Conservation (phyloP, 1,140 invertebrate species). For the Euwallacea similis region DNA sequence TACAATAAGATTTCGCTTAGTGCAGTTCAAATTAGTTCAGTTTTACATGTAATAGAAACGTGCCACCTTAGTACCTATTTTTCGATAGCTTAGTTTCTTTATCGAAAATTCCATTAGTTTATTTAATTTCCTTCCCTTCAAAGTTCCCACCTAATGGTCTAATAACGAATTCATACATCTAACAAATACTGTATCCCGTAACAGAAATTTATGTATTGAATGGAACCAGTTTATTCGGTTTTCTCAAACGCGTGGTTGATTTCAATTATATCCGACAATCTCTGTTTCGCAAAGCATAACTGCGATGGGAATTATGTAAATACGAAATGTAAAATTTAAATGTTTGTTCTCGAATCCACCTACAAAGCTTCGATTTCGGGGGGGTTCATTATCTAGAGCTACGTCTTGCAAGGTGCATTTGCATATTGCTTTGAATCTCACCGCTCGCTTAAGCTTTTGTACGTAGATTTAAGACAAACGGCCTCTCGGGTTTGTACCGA, state of each 20-base stretch:
- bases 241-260: slow-evolving; percentile 9
- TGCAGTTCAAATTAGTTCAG: too few relatives aligned
- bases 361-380: slow-evolving; percentile 24
- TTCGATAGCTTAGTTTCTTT: too few relatives aligned
- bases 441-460: slow-evolving; percentile 26
- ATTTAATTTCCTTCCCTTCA: too few relatives aligned
- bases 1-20: too few relatives aligned
- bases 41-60: too few relatives aligned
- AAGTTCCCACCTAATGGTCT: too few relatives aligned
- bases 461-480: slow-evolving; percentile 12
- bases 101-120: too few relatives aligned
- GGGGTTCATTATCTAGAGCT: slow-evolving; percentile 21
- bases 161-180: too few relatives aligned
- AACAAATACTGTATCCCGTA: too few relatives aligned
- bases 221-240: background rate
- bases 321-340: slow-evolving; percentile 23
- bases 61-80: too few relatives aligned
- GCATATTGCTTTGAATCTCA: slow-evolving; percentile 24
- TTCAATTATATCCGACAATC: slow-evolving; percentile 21
- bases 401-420: slow-evolving; percentile 22
- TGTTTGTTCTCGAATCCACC: slow-evolving; percentile 26
- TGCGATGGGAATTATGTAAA: slow-evolving; percentile 17
- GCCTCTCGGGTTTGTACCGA: background rate
- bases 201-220: too few relatives aligned
- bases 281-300: slow-evolving; percentile 19